Percentiles rank a stretch among this genome's conserved stretches.
Evolutionary conservation across 2,797 vertebrate genomes (phyloP).

Genomic region (Dermochelys coriacea): DNA sequence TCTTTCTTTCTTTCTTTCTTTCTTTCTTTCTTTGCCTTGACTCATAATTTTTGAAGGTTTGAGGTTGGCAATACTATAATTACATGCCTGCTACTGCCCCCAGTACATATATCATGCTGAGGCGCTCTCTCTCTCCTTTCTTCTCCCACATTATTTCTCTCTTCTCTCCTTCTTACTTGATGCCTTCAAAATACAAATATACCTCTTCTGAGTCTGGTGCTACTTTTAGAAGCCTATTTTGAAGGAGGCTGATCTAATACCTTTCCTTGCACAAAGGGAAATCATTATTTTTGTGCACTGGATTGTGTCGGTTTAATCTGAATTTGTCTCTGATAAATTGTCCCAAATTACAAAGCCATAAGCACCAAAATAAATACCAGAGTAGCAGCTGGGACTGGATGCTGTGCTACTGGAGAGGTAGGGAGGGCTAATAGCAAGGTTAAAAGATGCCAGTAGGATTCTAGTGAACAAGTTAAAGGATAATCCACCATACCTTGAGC

Average conservation of each 20-base stretch:
- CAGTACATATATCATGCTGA: rapidly evolving
- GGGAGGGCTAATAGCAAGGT: not conserved
- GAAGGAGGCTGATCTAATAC: rapidly evolving
- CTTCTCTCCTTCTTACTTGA: not conserved
- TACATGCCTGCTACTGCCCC: not conserved
- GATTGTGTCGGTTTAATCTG: rapidly evolving
- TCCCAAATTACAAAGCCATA: not conserved
- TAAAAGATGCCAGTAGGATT: not conserved
- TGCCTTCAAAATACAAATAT: not conserved
- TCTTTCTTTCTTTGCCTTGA: slow-evolving; percentile 2
- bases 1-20: slow-evolving; percentile 25
- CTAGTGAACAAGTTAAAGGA: not conserved
- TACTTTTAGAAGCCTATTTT: not conserved
- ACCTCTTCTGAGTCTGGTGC: not conserved
- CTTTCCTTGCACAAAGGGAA: rapidly evolving
- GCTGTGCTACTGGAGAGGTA: not conserved
- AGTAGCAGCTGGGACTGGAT: not conserved
- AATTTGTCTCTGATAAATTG: rapidly evolving
- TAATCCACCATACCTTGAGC: rapidly evolving
- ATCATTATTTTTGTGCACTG: rapidly evolving
- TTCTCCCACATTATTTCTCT: rapidly evolving
- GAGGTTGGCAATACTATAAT: not conserved
- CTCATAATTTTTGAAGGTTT: not conserved
- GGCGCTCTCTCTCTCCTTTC: not conserved
- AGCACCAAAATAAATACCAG: not conserved